Base-by-base conservation (phyloP, 2,113 vertebrate species). In the Chlorodrepanis virens region DNA sequence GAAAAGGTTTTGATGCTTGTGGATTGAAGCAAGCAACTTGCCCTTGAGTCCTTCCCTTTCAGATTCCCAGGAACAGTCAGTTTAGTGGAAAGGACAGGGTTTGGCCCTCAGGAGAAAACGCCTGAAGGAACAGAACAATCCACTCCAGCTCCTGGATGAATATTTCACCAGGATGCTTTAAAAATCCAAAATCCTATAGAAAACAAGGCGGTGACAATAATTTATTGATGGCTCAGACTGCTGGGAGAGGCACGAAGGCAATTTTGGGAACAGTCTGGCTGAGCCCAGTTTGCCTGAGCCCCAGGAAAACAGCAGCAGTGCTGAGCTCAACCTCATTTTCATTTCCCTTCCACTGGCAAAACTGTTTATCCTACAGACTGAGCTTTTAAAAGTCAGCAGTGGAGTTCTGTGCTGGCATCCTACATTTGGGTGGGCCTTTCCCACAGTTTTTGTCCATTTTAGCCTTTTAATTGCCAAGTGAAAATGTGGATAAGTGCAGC, bases 121-220 rank as follows among this genome's bases (percentile, higher is more conserved):
- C 83, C 79, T 64, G 92, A 71, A 90, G 79, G 79, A 92, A 75
- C 69, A 87, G 54, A 80, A 52, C 86, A 79, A 78, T 54, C 27
- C 50, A 14, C 68, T 81, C 19, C 76, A 57, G 86, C 21, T 89
- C 89, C 78, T 47, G 67, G 49, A 88, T 96, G 88, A 96, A 96
- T 96, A 95, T 96, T 97, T 96, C 85, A 94, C 83, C 61, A 89
- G 75, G 25, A 53, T 3, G 10, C 78, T 95, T 74, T 11, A 82
- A 87, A 76, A 54, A 85, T 83, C 76, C 72, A 87, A 81, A 76
- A 60, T 53, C 49, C 35, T 74, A 40, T 23, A 42, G 85, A 94
- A 96, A 94, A 87, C 87, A 83, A 94, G 91, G 92, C 40, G 77
- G 74, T 3, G 2, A 29, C 39, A 44, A 75, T 96, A 83, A 95